Conservation (phyloP, 2,797 vertebrate genomes). For the Danio albolineatus region DNA sequence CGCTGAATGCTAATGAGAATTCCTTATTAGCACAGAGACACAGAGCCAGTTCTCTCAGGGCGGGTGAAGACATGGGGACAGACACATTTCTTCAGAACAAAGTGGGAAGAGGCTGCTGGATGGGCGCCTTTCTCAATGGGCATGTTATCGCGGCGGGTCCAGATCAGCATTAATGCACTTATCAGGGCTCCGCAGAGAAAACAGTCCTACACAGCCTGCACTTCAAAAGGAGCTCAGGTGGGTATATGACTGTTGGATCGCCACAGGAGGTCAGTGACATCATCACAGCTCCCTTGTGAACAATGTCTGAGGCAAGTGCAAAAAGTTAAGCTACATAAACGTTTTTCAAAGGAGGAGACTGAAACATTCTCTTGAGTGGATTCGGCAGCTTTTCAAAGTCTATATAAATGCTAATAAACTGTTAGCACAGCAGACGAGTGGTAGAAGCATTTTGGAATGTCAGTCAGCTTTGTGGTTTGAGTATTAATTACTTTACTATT, state of each 20-base stretch:
- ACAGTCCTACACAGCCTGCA: background rate
- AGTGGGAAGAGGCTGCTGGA: slow-evolving; percentile 15
- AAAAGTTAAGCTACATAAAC: slow-evolving; percentile 23
- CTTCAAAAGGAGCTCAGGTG: slow-evolving; percentile 42
- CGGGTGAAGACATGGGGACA: background rate
- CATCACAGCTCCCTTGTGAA: background rate
- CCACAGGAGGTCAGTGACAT: slow-evolving; percentile 26
- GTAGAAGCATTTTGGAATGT: background rate
- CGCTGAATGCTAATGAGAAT: slow-evolving; percentile 19
- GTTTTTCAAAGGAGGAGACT: slow-evolving; percentile 10
- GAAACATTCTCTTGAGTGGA: background rate
- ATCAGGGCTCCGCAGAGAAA: slow-evolving; percentile 60
- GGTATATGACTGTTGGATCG: slow-evolving; percentile 42
- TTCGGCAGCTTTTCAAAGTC: slow-evolving; percentile 8
- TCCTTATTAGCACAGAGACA: slow-evolving; percentile 20
- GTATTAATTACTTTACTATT: slow-evolving; percentile 27
- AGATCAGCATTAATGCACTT: slow-evolving; percentile 57
- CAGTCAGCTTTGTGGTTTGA: background rate
- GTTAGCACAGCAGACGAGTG: background rate
- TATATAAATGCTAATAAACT: slow-evolving; percentile 27
- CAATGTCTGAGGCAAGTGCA: slow-evolving; percentile 11
- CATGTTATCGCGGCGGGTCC: slow-evolving; percentile 50
- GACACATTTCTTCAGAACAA: slow-evolving; percentile 22
- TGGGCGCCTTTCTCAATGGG: slow-evolving; percentile 24
- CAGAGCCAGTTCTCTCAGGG: background rate